A percentile compares a stretch with the other conserved stretches of the same genome.
Evolutionary conservation across 2,888 invertebrate genomes (phyloP).

Genomic region (Drosophila suboccidentalis): DNA sequence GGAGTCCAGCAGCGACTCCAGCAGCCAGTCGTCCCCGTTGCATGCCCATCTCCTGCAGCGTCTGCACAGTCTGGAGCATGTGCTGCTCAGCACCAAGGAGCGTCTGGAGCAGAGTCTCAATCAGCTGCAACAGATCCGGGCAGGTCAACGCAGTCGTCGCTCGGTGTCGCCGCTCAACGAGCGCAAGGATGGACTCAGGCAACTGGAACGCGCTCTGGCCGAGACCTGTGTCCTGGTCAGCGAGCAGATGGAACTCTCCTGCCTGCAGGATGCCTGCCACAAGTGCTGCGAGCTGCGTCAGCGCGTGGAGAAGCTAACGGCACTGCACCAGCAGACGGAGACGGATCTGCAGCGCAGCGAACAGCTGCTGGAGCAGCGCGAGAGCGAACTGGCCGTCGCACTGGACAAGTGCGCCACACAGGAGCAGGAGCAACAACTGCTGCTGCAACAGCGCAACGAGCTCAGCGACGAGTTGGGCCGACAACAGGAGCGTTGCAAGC

Average conservation of each 20-base stretch:
- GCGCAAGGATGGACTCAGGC: conserved; percentile 88
- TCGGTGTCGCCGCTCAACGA: conserved; percentile 89
- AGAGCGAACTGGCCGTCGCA: conserved; percentile 81
- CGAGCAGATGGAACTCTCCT: conserved; percentile 80
- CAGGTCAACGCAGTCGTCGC: conserved; percentile 87
- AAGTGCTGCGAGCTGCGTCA: conserved; percentile 88
- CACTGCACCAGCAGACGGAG: conserved; percentile 83
- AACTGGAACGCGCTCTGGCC: conserved; percentile 89
- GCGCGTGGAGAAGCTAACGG: conserved; percentile 86
- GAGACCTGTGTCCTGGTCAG: conserved; percentile 88
- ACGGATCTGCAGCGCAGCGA: conserved; percentile 82
- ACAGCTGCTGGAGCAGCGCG: conserved; percentile 83
- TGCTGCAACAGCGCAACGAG: conserved; percentile 84
- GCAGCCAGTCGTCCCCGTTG: conserved; percentile 69
- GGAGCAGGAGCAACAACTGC: conserved; percentile 84
- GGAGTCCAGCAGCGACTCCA: conserved; percentile 85
- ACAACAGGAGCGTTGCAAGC: conserved; percentile 89
- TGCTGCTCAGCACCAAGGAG: conserved; percentile 88
- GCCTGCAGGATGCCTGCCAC: conserved; percentile 87
- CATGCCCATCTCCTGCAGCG: conserved; percentile 88
- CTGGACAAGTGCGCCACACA: conserved; percentile 84
- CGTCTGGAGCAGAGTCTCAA: conserved; percentile 90
- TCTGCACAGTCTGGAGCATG: conserved; percentile 88
- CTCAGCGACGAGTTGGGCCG: conserved; percentile 88
- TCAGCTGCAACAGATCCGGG: conserved; percentile 88